Evolutionary conservation across 2,888 invertebrate species (phyloP), one percentile per base, ranked within the genome.

Genomic region (Candidula unifasciata): DNA sequence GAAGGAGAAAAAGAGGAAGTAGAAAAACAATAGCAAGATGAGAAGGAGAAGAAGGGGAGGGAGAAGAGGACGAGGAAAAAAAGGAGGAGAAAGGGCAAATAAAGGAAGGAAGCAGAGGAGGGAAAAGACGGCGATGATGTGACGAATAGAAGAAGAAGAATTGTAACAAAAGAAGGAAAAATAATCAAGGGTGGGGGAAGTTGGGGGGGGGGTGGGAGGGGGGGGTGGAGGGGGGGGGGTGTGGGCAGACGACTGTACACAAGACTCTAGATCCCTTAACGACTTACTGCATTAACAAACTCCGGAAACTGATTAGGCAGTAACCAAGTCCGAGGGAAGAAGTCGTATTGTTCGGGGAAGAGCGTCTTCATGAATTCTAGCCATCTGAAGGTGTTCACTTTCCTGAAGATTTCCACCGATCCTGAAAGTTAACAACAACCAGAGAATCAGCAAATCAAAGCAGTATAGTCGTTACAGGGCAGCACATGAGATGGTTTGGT

Each of bases 301-400:
- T 93, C 93, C 27, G 90, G 87, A 71, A 90, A 89, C 87, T 95
- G 94, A 37, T 94, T 93, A 0, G 95, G 95, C 0, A 95, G 90
- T 85, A 94, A 93, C 94, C 94, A 94, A 3, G 94, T 94, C 54
- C 91, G 90, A 0, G 95, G 95, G 88, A 94, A 94, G 89, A 94
- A 95, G 85, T 92, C 89, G 86, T 94, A 95, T 71, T 94, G 94
- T 5, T 92, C 90, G 0, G 94, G 94, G 88, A 93, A 95, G 57
- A 95, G 87, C 33, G 89, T 88, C 76, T 92, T 91, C 94, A 95
- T 94, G 54, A 93, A 92, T 80, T 93, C 93, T 57, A 95, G 91
- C 1, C 94, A 91, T 68, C 94, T 92, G 60, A 94, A 94, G 33
- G 95, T 89, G 35, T 93, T 92, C 80, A 94, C 93, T 89, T 95